Conservation (phyloP, 1,140 invertebrate genomes). For the Drosophila pseudoobscura region DNA sequence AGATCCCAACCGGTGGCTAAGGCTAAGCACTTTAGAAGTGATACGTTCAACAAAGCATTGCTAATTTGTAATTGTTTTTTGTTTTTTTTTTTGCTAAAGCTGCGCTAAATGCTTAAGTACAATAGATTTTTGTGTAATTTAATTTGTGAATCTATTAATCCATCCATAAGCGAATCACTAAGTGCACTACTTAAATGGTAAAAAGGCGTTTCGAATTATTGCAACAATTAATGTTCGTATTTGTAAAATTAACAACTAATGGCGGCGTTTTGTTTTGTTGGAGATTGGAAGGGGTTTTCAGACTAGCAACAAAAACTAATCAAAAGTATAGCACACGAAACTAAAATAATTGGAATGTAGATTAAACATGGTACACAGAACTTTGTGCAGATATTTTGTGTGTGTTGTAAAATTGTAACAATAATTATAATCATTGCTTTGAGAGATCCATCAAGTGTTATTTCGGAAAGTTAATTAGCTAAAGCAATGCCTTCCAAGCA, state of each 20-base stretch:
- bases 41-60: slow-evolving; percentile 73
- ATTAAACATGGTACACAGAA: slow-evolving; percentile 26
- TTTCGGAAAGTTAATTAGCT: slow-evolving; percentile 39
- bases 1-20: slow-evolving; percentile 29
- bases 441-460: slow-evolving; percentile 63
- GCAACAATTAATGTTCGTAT: slow-evolving; percentile 64
- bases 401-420: slow-evolving; percentile 58
- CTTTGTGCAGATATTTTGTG: slow-evolving; percentile 7
- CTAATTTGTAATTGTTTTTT: slow-evolving; percentile 42
- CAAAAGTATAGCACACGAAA: slow-evolving; percentile 50
- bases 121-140: slow-evolving; percentile 40
- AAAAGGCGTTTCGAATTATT: slow-evolving; percentile 74
- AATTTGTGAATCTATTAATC: slow-evolving; percentile 31
- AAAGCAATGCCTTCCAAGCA: slow-evolving; percentile 7
- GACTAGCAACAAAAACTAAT: slow-evolving; percentile 70
- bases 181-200: slow-evolving; percentile 72
- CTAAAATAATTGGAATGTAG: slow-evolving; percentile 45
- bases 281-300: slow-evolving; percentile 48
- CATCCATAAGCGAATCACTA: slow-evolving; percentile 62
- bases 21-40: slow-evolving; percentile 67
- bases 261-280: slow-evolving; percentile 46
- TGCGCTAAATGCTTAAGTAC: slow-evolving; percentile 66
- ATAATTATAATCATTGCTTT: slow-evolving; percentile 61
- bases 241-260: slow-evolving; percentile 59
- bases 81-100: slow-evolving; percentile 61